Conservation (phyloP, 2,113 vertebrate species). For the Physeter macrocephalus region DNA sequence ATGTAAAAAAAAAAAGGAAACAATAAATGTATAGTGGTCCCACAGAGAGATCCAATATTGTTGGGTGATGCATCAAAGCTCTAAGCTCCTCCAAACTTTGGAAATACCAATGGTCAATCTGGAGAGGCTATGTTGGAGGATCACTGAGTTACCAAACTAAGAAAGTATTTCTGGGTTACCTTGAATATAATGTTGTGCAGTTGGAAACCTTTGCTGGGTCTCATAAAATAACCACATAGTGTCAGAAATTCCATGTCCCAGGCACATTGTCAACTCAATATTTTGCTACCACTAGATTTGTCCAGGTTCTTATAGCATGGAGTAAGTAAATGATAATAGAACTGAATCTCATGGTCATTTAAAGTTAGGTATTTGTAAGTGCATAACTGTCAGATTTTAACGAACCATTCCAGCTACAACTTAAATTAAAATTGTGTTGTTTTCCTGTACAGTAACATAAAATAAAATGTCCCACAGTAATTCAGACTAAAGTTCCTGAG, state of each 20-base stretch:
- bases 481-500: neutral
- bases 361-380: neutral
- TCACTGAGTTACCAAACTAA: neutral
- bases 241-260: neutral
- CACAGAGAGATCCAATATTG: neutral
- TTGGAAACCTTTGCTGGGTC: neutral
- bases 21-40: neutral
- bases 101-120: neutral
- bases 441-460: neutral
- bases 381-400: neutral
- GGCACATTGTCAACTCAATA: neutral
- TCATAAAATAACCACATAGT: constrained; percentile 25
- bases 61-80: neutral
- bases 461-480: neutral
- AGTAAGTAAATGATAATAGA: neutral
- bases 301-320: neutral
- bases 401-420: neutral
- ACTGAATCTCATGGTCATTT: neutral
- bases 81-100: neutral
- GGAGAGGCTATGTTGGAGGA: neutral
- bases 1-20: neutral
- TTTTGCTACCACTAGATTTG: constrained; percentile 19
- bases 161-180: constrained; percentile 18
- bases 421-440: neutral
- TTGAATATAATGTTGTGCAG: constrained; percentile 14